Evolutionary conservation across 2,888 invertebrate genomes (phyloP), one percentile per base, ranked within the genome.

Genomic region (Eulithis testata): DNA sequence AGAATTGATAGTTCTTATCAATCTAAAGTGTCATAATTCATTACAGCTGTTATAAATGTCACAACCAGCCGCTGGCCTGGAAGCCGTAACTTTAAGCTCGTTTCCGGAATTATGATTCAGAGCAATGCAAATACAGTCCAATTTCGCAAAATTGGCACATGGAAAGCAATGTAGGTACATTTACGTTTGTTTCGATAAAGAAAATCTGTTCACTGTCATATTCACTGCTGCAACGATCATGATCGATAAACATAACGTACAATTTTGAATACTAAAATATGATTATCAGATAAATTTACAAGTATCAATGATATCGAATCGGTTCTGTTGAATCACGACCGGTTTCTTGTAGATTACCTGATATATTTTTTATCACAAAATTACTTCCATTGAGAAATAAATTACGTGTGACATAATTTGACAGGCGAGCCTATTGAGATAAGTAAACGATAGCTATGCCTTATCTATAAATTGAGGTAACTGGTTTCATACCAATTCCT

Each of bases 41-140:
- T 71, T 77, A 78, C 75, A 81, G 83, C 80, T 80, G 74, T 79
- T 72, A 73, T 72, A 73, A 72, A 81, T 78, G 79, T 89, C 89
- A 89, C 89, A 89, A 89, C 88, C 85, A 81, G 82, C 85, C 87
- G 79, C 78, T 77, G 77, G 76, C 78, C 73, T 75, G 76, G 79
- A 81, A 80, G 81, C 79, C 84, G 83, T 84, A 52, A 52, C 0
- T 71, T 66, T 86, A 89, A 89, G 89, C 87, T 88, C 88, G 79
- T 86, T 73, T 73, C 71, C 45, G 75, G 82, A 65, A 79, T 72
- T 71, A 78, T 77, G 72, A 81, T 75, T 78, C 76, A 70, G 27
- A 44, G 31, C 31, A 43, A 43, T 54, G 53, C 37, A 44, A 11
- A 49, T 40, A 54, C 21, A 74, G 69, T 73, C 59, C 69, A 77